Base-by-base conservation (phyloP, 2,113 vertebrate genomes). In the Phasianus colchicus region DNA sequence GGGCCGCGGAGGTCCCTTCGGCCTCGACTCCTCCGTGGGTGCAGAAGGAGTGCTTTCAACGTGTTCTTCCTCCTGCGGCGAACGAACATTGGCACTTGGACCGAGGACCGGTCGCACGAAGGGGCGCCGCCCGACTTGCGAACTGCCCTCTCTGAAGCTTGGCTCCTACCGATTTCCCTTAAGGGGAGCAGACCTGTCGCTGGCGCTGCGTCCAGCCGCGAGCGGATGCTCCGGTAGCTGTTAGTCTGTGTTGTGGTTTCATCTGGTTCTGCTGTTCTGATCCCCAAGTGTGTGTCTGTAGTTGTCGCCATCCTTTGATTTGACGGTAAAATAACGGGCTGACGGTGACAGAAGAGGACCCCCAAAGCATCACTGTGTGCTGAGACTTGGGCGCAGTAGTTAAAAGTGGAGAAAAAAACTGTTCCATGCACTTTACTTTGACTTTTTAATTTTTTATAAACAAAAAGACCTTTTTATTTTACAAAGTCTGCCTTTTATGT, bases 381-480 rank as follows among this genome's bases (percentile, higher is more conserved):
- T 83, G 79, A 96, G 94, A 95, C 92, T 91, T 92, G 83, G 96
- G 95, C 58, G 9, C 63, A 71, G 13, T 77, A 91, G 92, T 95
- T 95, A 66, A 96, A 96, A 96, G 91, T 57, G 43, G 95, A 73
- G 87, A 71, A 34, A 84, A 73, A 87, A 93, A 96, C 84, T 92
- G 78, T 97, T 97, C 94, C 96, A 96, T 98, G 98, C 98, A 98
- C 98, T 98, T 98, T 98, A 98, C 95, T 97, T 98, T 97, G 96
- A 96, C 96, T 98, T 97, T 97, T 97, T 96, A 96, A 96, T 95
- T 97, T 97, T 98, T 96, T 96, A 96, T 96, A 93, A 91, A 40
- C 94, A 93, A 90, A 95, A 95, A 85, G 90, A 97, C 84, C 72
- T 96, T 97, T 97, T 98, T 98, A 96, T 98, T 98, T 98, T 96